phyloP scores from a whole-genome alignment of 2,797 vertebrate species.

The Artibeus lituratus region DNA sequence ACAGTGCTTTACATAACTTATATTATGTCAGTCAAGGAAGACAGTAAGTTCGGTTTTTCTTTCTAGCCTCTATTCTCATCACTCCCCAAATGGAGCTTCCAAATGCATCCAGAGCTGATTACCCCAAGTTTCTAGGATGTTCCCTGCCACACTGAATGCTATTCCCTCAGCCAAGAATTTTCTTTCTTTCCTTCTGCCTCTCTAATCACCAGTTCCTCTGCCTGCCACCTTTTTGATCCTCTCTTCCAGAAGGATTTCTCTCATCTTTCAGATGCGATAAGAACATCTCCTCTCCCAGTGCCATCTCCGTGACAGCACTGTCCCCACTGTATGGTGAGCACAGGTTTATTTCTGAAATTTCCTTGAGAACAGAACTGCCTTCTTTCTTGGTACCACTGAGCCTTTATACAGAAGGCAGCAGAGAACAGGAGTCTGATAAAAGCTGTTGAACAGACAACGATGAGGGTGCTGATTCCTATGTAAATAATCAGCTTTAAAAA shows the following conservation, averaged over 20 bases:
- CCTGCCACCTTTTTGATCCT: neutral
- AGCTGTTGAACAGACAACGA: neutral
- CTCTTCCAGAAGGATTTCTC: neutral
- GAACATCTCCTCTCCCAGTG: neutral
- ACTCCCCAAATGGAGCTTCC: neutral
- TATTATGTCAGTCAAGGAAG: neutral
- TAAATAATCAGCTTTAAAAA: neutral
- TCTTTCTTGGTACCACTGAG: neutral
- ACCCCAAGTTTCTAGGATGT: neutral
- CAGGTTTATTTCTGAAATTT: neutral
- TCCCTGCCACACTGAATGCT: neutral
- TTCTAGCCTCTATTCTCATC: neutral
- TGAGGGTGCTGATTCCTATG: neutral
- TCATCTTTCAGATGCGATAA: neutral
- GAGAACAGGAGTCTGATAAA: neutral
- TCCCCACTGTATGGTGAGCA: rapidly evolving
- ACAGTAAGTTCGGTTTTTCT: neutral
- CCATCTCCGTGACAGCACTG: neutral
- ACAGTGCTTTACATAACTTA: conserved; percentile 30
- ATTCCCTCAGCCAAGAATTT: neutral
- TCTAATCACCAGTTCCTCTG: neutral
- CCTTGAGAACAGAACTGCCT: conserved; percentile 10
- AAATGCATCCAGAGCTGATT: neutral
- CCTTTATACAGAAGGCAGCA: neutral
- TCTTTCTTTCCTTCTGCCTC: neutral